Evolutionary conservation across 2,888 invertebrate genomes (phyloP).

Genomic region (Dusona sp.): DNA sequence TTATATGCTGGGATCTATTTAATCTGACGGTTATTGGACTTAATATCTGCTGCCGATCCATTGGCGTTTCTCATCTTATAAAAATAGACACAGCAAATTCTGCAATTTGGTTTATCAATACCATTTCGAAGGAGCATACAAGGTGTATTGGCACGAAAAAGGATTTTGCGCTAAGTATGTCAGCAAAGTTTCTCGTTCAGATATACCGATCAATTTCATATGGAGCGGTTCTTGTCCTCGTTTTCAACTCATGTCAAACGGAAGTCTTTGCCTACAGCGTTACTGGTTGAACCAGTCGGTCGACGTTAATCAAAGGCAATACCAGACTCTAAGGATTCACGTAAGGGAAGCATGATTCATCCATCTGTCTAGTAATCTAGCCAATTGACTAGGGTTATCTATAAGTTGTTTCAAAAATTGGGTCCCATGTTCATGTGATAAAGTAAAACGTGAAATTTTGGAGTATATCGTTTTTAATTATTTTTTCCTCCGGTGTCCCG

Average conservation of each 20-base stretch:
- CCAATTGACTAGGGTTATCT: not conserved
- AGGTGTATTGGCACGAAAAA: not conserved
- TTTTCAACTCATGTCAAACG: slow-evolving; percentile 28
- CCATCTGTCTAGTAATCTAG: slow-evolving; percentile 8
- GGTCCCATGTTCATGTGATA: not conserved
- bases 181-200: slow-evolving; percentile 20
- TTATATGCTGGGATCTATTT: not conserved
- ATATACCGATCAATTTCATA: not conserved
- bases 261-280: slow-evolving; percentile 28
- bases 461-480: not conserved
- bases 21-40: not conserved
- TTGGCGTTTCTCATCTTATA: too few relatives aligned
- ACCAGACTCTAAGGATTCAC: slow-evolving; percentile 22
- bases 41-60: too few relatives aligned
- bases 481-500: not conserved
- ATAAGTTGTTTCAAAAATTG: not conserved
- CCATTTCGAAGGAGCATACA: not conserved
- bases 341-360: slow-evolving; percentile 22
- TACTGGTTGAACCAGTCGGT: not conserved
- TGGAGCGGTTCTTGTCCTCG: slow-evolving; percentile 7
- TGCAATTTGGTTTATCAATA: not conserved
- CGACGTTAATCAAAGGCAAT: slow-evolving; percentile 58
- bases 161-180: not conserved
- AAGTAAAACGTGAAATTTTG: not conserved
- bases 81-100: too few relatives aligned